Evolutionary conservation across 30 jellyfish, hydroid and myxozoan species (phyloP).

Genomic region (Hydractinia echinata): DNA sequence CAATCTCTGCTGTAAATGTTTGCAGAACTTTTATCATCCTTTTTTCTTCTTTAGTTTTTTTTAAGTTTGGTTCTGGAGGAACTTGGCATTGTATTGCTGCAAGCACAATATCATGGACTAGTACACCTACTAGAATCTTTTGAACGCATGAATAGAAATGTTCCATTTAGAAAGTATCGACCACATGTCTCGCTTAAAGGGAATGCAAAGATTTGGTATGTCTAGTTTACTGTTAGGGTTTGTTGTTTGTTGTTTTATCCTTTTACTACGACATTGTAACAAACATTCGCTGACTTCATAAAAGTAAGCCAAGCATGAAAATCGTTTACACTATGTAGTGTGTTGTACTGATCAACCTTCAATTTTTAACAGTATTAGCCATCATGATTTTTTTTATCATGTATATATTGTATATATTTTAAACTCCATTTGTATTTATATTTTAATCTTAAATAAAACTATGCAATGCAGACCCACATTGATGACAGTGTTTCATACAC

Average conservation of each 20-base stretch:
- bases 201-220: constrained; percentile 51
- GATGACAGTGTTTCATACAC: too few species aligned
- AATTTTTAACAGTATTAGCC: too few species aligned
- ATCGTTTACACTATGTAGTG: too few species aligned
- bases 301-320: not conserved
- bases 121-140: constrained; percentile 74
- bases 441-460: too few species aligned
- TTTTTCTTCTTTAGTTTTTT: constrained; percentile 44
- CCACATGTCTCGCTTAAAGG: constrained; percentile 56
- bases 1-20: not conserved
- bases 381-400: too few species aligned
- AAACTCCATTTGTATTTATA: too few species aligned
- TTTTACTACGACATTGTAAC: too few species aligned
- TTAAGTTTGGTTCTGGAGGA: constrained; percentile 78
- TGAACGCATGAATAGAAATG: constrained; percentile 79
- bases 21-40: not conserved
- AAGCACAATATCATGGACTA: constrained; percentile 71
- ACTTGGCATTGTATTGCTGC: constrained; percentile 52
- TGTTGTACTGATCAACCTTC: too few species aligned
- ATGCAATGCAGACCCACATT: too few species aligned
- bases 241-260: not conserved
- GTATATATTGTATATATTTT: too few species aligned
- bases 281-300: not conserved
- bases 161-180: constrained; percentile 89
- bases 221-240: not conserved